A percentile compares a stretch with the other conserved stretches of the same genome.
These are phyloP conservation scores for Dipodomys spectabilis DNA, from an alignment of 2,113 vertebrate species.

Conservation along the genomic window DNA sequence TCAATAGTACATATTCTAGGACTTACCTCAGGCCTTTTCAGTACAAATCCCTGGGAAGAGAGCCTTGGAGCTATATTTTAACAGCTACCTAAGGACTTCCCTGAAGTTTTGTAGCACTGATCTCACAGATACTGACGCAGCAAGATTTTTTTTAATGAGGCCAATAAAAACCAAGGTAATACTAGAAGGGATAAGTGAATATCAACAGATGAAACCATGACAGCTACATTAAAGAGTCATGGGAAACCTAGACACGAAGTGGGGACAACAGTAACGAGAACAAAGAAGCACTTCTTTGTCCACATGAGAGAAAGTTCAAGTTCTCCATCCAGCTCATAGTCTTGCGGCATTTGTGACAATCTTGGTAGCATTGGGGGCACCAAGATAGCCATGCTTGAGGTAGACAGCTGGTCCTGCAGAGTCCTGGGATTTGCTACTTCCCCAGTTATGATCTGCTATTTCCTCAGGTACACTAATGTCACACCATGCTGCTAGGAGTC, in stretches of 20 bases:
- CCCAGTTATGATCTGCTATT: not conserved
- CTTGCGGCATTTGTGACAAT: not conserved
- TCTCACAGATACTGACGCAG: not conserved
- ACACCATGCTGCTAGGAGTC: not conserved
- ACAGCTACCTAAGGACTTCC: not conserved
- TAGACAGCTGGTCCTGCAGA: not conserved
- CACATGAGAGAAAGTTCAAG: not conserved
- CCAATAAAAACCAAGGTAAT: not conserved
- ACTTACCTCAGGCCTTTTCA: not conserved
- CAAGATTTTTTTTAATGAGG: not conserved
- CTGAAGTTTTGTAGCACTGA: not conserved
- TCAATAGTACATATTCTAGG: not conserved
- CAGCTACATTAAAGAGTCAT: too few species aligned
- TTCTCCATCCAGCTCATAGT: not conserved
- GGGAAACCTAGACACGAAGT: not conserved
- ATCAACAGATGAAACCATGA: not conserved
- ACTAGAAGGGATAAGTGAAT: accelerated
- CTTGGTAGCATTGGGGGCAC: not conserved
- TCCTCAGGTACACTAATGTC: not conserved
- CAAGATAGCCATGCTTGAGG: not conserved
- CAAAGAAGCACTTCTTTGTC: not conserved
- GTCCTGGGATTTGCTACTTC: not conserved
- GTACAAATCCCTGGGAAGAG: not conserved
- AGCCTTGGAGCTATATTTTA: not conserved
- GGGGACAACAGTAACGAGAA: not conserved